Conservation (phyloP, 2,113 vertebrate genomes). For the Pachypanchax playfairii region DNA sequence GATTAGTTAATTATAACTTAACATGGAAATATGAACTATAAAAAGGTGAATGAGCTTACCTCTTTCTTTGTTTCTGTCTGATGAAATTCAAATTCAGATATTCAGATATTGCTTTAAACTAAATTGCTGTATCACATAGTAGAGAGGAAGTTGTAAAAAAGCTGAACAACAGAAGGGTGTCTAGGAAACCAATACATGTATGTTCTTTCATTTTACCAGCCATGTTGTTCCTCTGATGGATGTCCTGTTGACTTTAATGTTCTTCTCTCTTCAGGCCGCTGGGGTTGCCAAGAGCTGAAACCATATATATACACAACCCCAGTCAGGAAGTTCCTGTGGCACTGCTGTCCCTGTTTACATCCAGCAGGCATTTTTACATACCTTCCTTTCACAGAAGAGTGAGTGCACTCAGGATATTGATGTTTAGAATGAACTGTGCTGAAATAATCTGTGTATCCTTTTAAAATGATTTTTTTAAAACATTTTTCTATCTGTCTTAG, state of each 20-base stretch:
- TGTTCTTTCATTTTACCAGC: background rate
- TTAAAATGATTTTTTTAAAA: background rate
- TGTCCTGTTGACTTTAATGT: constrained; percentile 4
- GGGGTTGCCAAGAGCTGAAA: constrained; percentile 90
- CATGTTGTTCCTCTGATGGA: background rate
- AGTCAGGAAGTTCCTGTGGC: constrained; percentile 91
- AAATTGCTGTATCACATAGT: background rate
- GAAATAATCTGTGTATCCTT: background rate
- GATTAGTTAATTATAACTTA: background rate
- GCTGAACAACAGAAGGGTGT: background rate
- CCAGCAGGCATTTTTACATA: constrained; percentile 93
- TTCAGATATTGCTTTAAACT: background rate
- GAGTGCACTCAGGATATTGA: constrained; percentile 59
- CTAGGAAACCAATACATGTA: too few relatives aligned
- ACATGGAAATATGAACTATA: background rate
- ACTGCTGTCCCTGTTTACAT: constrained; percentile 93
- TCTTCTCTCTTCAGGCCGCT: constrained; percentile 80
- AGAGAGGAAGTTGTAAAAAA: background rate
- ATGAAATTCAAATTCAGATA: background rate
- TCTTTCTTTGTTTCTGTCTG: background rate
- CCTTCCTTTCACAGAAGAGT: constrained; percentile 93
- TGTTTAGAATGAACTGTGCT: background rate
- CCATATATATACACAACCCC: constrained; percentile 92
- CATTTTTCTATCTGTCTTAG: constrained; percentile 66
- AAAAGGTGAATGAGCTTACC: background rate